Conservation (phyloP, 2,113 vertebrate genomes). For the Raja brachyura region DNA sequence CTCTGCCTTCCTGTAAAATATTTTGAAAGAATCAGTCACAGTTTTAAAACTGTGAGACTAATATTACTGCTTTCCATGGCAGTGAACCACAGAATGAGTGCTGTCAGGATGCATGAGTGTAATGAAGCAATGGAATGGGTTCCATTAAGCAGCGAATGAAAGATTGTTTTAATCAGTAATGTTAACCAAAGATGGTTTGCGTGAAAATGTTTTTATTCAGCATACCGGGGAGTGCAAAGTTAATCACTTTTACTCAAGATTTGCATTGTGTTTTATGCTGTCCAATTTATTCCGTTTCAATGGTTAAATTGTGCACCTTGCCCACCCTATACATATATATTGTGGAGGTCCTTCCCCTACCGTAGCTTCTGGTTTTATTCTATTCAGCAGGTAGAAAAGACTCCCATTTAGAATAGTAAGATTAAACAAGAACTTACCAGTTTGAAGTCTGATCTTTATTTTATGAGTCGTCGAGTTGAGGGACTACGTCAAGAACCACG, state of each 20-base stretch:
- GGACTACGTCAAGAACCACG: no score
- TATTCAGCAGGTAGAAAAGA: no score
- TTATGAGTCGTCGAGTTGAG: no score
- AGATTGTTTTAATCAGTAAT: slow-evolving; percentile 6
- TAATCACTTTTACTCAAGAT: not conserved
- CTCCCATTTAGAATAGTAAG: no score
- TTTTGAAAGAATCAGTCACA: not conserved
- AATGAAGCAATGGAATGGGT: slow-evolving; percentile 16
- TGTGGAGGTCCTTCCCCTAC: no score
- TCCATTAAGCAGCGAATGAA: not conserved
- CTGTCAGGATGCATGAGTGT: not conserved
- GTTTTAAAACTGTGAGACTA: not conserved
- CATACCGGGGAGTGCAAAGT: not conserved
- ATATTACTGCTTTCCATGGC: not conserved
- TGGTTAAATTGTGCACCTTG: no score
- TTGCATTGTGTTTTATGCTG: not conserved
- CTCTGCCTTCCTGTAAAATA: not conserved
- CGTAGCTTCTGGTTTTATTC: no score
- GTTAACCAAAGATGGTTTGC: not conserved
- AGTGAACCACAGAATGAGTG: slow-evolving; percentile 24
- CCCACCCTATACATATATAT: no score
- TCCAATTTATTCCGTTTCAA: not conserved
- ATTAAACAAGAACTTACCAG: no score
- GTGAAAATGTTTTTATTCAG: not conserved
- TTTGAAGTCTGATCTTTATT: no score